Conservation (phyloP, 2,888 invertebrate species). For the Machimus atricapillus region DNA sequence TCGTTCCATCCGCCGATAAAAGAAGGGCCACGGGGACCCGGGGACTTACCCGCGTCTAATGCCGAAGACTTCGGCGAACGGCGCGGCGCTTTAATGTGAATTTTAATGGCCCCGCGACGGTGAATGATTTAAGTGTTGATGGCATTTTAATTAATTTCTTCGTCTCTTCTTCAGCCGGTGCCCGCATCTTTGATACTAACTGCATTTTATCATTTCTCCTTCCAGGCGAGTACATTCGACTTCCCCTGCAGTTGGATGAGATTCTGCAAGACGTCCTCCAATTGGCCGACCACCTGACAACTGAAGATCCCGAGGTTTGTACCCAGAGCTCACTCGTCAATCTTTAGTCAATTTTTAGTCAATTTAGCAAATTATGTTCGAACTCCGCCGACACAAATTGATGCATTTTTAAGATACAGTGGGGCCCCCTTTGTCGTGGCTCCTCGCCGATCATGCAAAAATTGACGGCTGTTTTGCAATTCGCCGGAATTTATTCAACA, state of each 20-base stretch:
- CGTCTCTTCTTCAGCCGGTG: neutral
- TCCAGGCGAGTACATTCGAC: slow-evolving; percentile 61
- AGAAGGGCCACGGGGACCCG: neutral
- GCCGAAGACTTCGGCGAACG: neutral
- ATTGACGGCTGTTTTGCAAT: neutral
- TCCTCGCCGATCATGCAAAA: neutral
- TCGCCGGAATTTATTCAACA: neutral
- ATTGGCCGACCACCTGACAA: slow-evolving; percentile 56
- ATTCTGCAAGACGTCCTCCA: slow-evolving; percentile 61
- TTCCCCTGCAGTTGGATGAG: slow-evolving; percentile 58
- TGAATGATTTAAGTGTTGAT: slow-evolving; percentile 30
- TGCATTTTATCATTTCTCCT: slow-evolving; percentile 39
- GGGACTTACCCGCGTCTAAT: neutral
- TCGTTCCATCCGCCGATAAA: slow-evolving; percentile 8
- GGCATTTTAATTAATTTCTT: slow-evolving; percentile 34
- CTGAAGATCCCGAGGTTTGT: slow-evolving; percentile 54
- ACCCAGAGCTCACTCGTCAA: neutral
- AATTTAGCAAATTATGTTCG: slow-evolving; percentile 19
- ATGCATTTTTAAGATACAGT: neutral
- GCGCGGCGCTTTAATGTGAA: slow-evolving; percentile 24
- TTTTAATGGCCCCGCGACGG: slow-evolving; percentile 13
- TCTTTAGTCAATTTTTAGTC: slow-evolving; percentile 11
- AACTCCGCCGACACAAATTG: neutral
- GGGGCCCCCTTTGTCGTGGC: neutral
- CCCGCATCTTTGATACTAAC: neutral